Conservation (phyloP, 2,113 vertebrate species). For the Triplophysa siluroides region DNA sequence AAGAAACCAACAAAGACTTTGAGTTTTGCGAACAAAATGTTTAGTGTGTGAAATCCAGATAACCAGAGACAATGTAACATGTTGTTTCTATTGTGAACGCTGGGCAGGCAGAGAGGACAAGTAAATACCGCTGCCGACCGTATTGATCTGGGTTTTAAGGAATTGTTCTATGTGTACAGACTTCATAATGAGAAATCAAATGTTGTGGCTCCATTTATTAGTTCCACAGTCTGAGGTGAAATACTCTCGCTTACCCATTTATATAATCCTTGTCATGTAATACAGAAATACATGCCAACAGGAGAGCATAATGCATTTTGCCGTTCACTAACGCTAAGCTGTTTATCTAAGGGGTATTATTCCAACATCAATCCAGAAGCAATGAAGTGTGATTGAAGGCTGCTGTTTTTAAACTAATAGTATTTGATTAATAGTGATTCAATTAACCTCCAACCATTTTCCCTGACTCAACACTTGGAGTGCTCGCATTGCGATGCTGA, state of each 20-base stretch:
- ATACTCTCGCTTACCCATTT: slow-evolving; percentile 37
- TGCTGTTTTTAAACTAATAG: not conserved
- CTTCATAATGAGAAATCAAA: slow-evolving; percentile 53
- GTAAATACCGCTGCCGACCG: slow-evolving; percentile 48
- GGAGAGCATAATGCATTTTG: slow-evolving; percentile 51
- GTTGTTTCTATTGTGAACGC: slow-evolving; percentile 52
- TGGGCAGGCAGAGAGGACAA: slow-evolving; percentile 40
- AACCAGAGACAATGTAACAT: slow-evolving; percentile 44
- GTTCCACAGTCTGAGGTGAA: slow-evolving; percentile 40
- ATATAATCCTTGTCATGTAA: slow-evolving; percentile 30
- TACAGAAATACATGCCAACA: slow-evolving; percentile 42
- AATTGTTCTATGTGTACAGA: slow-evolving; percentile 53
- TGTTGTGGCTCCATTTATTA: slow-evolving; percentile 23
- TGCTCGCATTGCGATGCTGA: not conserved
- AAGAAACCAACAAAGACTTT: slow-evolving; percentile 19
- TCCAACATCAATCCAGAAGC: slow-evolving; percentile 26
- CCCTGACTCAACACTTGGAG: not conserved
- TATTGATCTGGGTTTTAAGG: slow-evolving; percentile 60
- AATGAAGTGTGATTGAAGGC: slow-evolving; percentile 14
- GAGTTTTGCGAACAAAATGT: slow-evolving; percentile 12
- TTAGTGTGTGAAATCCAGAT: slow-evolving; percentile 40
- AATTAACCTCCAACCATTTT: not conserved
- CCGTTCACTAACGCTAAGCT: slow-evolving; percentile 50
- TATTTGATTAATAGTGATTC: not conserved
- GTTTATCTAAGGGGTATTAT: slow-evolving; percentile 51